Evolutionary conservation across 35 echinoderm and acorn worm genomes (phyloP).

Genomic region (Ophiothrix spiculata): DNA sequence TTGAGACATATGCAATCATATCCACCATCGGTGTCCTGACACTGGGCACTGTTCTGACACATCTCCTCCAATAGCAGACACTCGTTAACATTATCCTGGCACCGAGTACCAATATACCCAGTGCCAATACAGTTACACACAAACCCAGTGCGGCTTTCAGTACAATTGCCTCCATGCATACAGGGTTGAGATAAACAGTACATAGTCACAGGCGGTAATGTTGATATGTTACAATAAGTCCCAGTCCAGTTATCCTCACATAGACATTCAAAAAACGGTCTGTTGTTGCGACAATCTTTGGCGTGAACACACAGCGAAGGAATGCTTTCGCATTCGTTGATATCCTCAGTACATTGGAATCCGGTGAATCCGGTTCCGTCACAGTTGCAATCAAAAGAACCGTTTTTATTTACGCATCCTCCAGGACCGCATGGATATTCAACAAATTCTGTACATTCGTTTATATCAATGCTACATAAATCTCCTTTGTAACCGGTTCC

Average conservation of each 20-base stretch:
- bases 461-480: slow-evolving; percentile 45
- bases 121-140: slow-evolving; percentile 59
- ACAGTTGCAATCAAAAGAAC: slow-evolving; percentile 69
- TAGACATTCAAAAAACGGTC: slow-evolving; percentile 71
- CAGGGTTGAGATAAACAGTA: slow-evolving; percentile 51
- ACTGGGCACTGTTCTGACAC: slow-evolving; percentile 59
- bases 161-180: slow-evolving; percentile 53
- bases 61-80: slow-evolving; percentile 15
- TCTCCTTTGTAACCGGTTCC: slow-evolving; percentile 45
- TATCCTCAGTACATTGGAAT: slow-evolving; percentile 59
- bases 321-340: slow-evolving; percentile 67
- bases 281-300: slow-evolving; percentile 63
- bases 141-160: slow-evolving; percentile 34
- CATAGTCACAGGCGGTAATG: slow-evolving; percentile 39
- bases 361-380: slow-evolving; percentile 72
- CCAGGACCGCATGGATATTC: slow-evolving; percentile 44
- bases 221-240: slow-evolving; percentile 33
- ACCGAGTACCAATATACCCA: slow-evolving; percentile 44
- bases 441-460: slow-evolving; percentile 37
- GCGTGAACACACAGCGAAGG: slow-evolving; percentile 57
- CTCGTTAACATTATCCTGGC: slow-evolving; percentile 67
- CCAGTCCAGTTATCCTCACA: slow-evolving; percentile 57
- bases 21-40: too few species aligned
- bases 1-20: too few species aligned
- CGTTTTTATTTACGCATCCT: slow-evolving; percentile 49